Evolutionary conservation across 2,797 vertebrate species (phyloP).

Genomic region (Graptemys geographica): DNA sequence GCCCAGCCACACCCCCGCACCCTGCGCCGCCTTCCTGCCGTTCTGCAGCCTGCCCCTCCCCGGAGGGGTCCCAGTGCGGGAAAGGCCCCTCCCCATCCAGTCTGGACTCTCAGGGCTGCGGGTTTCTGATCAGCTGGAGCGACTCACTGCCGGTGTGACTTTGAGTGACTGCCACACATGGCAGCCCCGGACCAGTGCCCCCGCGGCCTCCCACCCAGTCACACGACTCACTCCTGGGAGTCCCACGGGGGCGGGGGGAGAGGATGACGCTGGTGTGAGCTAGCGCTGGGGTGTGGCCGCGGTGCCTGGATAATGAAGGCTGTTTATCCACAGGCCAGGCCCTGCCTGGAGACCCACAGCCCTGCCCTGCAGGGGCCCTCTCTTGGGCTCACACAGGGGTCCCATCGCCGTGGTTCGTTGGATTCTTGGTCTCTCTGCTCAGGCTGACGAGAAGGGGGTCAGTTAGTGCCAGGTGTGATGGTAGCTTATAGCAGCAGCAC

Average conservation of each 20-base stretch:
- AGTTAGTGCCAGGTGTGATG: not conserved
- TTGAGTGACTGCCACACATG: rapidly evolving
- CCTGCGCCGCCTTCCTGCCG: not conserved
- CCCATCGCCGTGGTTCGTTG: not conserved
- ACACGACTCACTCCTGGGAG: not conserved
- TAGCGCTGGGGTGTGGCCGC: not conserved
- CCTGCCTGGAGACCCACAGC: not conserved
- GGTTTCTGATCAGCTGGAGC: not conserved
- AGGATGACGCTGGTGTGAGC: not conserved
- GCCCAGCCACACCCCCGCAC: rapidly evolving
- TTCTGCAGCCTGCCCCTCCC: not conserved
- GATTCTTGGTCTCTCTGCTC: not conserved
- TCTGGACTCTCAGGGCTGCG: not conserved
- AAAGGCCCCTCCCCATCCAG: too few relatives aligned
- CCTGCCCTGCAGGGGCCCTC: not conserved
- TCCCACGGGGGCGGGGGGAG: not conserved
- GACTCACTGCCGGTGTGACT: not conserved
- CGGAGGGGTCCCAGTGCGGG: too few relatives aligned
- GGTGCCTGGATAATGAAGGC: not conserved
- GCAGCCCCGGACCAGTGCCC: rapidly evolving
- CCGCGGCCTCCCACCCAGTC: rapidly evolving
- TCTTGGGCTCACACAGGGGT: too few relatives aligned
- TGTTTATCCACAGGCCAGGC: not conserved
- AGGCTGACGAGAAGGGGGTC: not conserved
- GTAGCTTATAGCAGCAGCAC: not conserved